Base-by-base conservation (phyloP, 1,140 invertebrate genomes). In the Rhynchophorus ferrugineus region DNA sequence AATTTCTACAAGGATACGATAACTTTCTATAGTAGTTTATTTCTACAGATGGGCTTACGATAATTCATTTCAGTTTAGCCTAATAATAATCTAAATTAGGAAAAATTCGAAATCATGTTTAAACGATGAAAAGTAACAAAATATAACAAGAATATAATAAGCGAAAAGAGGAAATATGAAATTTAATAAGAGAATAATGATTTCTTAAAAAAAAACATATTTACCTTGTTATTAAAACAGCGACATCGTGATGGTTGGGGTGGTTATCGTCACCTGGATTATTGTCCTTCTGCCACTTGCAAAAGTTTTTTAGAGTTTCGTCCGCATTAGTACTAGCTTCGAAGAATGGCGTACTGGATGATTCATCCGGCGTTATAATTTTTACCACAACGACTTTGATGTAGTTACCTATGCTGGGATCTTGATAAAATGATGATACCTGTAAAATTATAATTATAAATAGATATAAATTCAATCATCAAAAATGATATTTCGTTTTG, bases 241-340 rank as follows among this genome's bases (percentile, higher is more conserved):
- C 93, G 0, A 94, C 89, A 64, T 95, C 93, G 67, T 96, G 92
- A 64, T 95, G 92, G 63, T 91, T 83, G 3, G 89, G 89, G 71
- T 92, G 82, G 2, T 78, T 75, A 56, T 92, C 88, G 58, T 85
- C 79, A 19, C 74, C 71, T 0, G 84, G 84, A 70, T 94, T 93
- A 42, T 87, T 71, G 43, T 78, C 78, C 59, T 82, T 79, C 68
- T 94, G 91, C 84, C 88, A 93, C 58, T 82, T 80, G 71, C 91
- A 95, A 71, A 95, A 95, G 60, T 83, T 87, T 46, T 81, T 77
- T 20, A 95, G 74, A 2, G 89, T 90, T 50, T 79, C 74, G 64
- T 92, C 88, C 0, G 89, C 89, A 67, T 91, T 87, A 45, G 84
- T 80, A 1, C 82, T 84, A 37, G 91, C 81, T 60, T 83, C 80